These are phyloP conservation scores for Tipula lateralis DNA, from an alignment of 2,888 invertebrate genomes.

Conservation along the genomic window DNA sequence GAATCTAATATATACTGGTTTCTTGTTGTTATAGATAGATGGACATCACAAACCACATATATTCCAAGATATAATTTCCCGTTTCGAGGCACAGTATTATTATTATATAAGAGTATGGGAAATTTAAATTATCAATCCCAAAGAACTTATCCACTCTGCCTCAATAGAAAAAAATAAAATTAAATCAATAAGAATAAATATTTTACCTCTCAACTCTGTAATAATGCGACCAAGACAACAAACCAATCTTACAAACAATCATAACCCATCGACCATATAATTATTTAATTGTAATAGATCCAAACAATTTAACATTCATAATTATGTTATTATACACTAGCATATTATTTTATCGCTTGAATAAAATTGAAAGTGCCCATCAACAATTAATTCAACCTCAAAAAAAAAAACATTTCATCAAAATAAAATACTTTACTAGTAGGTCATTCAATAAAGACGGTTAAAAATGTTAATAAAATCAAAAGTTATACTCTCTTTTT, in stretches of 20 bases:
- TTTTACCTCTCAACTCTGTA: too few relatives aligned
- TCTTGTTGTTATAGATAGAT: too few relatives aligned
- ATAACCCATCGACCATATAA: neutral
- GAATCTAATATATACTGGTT: too few relatives aligned
- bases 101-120: too few relatives aligned
- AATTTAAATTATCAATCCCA: too few relatives aligned
- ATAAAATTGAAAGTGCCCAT: conserved; percentile 13
- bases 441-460: neutral
- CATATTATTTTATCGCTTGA: neutral
- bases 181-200: too few relatives aligned
- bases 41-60: too few relatives aligned
- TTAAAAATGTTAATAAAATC: conserved; percentile 1
- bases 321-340: neutral
- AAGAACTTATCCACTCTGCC: too few relatives aligned
- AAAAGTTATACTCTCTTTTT: neutral
- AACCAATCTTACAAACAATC: neutral
- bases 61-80: too few relatives aligned
- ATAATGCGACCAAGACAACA: neutral
- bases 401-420: conserved; percentile 13
- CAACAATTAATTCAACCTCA: conserved; percentile 19
- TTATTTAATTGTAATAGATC: neutral
- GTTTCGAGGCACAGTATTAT: too few relatives aligned
- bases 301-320: neutral
- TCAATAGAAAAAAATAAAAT: too few relatives aligned
- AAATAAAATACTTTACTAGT: neutral